These are phyloP conservation scores for Arvicanthis niloticus DNA, from an alignment of 2,113 vertebrate species.

Conservation along the genomic window DNA sequence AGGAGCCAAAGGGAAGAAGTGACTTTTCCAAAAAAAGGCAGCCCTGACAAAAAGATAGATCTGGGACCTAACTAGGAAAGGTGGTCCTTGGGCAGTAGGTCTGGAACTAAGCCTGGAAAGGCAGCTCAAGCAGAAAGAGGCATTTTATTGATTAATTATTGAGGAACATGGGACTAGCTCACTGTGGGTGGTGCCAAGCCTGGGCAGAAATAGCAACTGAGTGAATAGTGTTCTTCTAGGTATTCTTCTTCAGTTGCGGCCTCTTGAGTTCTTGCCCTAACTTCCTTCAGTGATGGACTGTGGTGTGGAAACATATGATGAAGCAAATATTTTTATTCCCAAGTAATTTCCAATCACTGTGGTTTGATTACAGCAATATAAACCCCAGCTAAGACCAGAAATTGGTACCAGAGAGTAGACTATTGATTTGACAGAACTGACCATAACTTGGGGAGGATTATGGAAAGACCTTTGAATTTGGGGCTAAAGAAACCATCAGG, in stretches of 20 bases:
- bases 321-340: background rate
- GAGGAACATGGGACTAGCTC: background rate
- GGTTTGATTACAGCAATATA: background rate
- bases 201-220: background rate
- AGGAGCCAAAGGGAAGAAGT: background rate
- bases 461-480: background rate
- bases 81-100: background rate
- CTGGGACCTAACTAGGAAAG: background rate
- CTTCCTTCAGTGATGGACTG: background rate
- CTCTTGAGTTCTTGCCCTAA: background rate
- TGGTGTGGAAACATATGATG: background rate
- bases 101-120: background rate
- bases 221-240: background rate
- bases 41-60: background rate
- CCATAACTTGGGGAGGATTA: background rate
- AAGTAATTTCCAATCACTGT: background rate
- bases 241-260: background rate
- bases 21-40: background rate
- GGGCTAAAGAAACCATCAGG: background rate
- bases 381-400: background rate
- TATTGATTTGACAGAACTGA: background rate
- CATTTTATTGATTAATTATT: background rate
- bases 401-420: background rate
- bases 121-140: background rate
- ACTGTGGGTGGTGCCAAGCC: background rate